These are phyloP conservation scores for Apeltes quadracus DNA, from an alignment of 2,113 vertebrate genomes.

Conservation along the genomic window DNA sequence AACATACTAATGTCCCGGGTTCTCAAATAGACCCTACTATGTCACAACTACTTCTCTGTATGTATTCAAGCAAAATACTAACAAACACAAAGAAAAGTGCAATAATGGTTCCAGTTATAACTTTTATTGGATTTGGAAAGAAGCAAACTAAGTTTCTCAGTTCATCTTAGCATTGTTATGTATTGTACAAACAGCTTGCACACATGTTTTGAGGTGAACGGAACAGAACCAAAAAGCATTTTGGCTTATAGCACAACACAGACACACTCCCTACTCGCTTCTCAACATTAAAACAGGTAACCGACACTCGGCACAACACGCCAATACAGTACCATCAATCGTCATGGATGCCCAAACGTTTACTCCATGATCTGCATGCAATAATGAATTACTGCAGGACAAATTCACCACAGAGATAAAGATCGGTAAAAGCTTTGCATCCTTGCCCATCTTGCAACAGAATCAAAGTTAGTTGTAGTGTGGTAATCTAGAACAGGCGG, in stretches of 20 bases:
- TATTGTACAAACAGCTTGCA: constrained; percentile 80
- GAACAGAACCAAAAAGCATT: constrained; percentile 72
- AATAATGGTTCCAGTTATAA: constrained; percentile 66
- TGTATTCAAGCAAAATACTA: background rate
- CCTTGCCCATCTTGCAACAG: constrained; percentile 20
- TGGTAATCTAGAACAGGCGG: constrained; percentile 18
- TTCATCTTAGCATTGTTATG: constrained; percentile 75
- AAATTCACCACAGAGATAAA: constrained; percentile 44
- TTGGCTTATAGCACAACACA: constrained; percentile 71
- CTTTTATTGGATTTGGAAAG: constrained; percentile 84
- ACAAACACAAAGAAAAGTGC: constrained; percentile 10
- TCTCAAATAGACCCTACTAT: no score
- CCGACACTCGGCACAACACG: constrained; percentile 58
- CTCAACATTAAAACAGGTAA: constrained; percentile 54
- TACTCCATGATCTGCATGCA: constrained; percentile 61
- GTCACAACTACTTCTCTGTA: background rate
- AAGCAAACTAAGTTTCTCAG: constrained; percentile 78
- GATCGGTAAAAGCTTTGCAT: constrained; percentile 32
- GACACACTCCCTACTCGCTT: constrained; percentile 60
- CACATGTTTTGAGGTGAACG: constrained; percentile 74
- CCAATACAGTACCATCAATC: constrained; percentile 61
- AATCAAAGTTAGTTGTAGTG: constrained; percentile 6
- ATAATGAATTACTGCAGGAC: constrained; percentile 47
- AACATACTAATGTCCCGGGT: background rate
- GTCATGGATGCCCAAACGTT: constrained; percentile 36